phyloP scores from a whole-genome alignment of 2,888 invertebrate genomes.

The Hermaeophaga mercurialis region DNA sequence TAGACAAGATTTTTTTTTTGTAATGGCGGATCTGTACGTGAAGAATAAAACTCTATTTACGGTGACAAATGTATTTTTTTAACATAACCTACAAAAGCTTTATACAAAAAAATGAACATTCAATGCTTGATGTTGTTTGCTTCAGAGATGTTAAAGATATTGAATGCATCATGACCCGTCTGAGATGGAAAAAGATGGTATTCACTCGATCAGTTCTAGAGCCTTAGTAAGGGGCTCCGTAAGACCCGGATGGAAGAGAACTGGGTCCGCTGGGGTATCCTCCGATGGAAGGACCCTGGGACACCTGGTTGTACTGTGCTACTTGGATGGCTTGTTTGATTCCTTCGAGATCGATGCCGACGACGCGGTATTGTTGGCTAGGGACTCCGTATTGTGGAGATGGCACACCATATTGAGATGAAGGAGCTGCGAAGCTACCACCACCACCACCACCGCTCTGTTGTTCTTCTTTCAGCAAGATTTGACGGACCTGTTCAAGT shows the following conservation, averaged over 20 bases:
- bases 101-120: constrained; percentile 58
- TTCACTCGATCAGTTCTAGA: constrained; percentile 48
- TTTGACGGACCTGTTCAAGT: constrained; percentile 83
- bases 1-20: too few species aligned
- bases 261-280: constrained; percentile 59
- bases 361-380: constrained; percentile 67
- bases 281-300: constrained; percentile 55
- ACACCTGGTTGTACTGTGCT: constrained; percentile 78
- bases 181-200: constrained; percentile 48
- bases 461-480: constrained; percentile 81
- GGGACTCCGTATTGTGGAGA: constrained; percentile 71
- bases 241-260: constrained; percentile 59
- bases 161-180: constrained; percentile 58
- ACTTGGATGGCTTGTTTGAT: constrained; percentile 88
- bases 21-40: too few species aligned
- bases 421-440: constrained; percentile 64
- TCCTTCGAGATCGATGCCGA: constrained; percentile 84
- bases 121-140: constrained; percentile 48
- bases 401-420: constrained; percentile 71
- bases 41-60: constrained; percentile 45
- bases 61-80: constrained; percentile 62
- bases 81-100: constrained; percentile 59
- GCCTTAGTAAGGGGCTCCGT: constrained; percentile 43
- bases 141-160: constrained; percentile 43
- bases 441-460: constrained; percentile 61